A percentile compares a stretch with the other conserved stretches of the same genome.
Evolutionary conservation across 1,140 invertebrate genomes (phyloP).

Genomic region (Pomacea maculata): DNA sequence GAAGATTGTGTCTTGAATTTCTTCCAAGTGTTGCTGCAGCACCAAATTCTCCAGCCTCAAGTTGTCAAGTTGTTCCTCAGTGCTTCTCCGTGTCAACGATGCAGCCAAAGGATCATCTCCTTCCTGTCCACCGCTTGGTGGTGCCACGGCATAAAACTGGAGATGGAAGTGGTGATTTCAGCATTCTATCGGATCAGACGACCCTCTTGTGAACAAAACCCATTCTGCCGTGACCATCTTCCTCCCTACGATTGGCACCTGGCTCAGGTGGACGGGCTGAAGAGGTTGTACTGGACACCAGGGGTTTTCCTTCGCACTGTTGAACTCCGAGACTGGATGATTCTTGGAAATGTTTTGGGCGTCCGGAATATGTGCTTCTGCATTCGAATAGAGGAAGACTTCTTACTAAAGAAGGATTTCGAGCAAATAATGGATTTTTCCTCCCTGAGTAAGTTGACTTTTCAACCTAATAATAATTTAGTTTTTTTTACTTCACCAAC

Average conservation of each 20-base stretch:
- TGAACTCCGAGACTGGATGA: background rate
- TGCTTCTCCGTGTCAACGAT: background rate
- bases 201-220: background rate
- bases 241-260: background rate
- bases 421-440: background rate
- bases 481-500: too few species aligned
- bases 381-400: background rate
- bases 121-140: background rate
- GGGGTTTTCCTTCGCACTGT: background rate
- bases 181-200: background rate
- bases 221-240: background rate
- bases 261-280: background rate
- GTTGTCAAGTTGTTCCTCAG: background rate
- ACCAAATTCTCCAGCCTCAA: background rate
- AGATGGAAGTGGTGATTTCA: background rate
- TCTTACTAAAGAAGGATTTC: background rate
- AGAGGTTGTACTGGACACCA: background rate
- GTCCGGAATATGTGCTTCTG: background rate
- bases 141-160: background rate
- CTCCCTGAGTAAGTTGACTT: too few species aligned
- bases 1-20: background rate
- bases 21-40: background rate
- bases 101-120: background rate
- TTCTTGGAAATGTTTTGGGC: background rate
- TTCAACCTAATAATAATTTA: too few species aligned